Evolutionary conservation across 2,113 vertebrate genomes (phyloP), one percentile per base, ranked within the genome.

Genomic region (Recurvirostra avosetta): DNA sequence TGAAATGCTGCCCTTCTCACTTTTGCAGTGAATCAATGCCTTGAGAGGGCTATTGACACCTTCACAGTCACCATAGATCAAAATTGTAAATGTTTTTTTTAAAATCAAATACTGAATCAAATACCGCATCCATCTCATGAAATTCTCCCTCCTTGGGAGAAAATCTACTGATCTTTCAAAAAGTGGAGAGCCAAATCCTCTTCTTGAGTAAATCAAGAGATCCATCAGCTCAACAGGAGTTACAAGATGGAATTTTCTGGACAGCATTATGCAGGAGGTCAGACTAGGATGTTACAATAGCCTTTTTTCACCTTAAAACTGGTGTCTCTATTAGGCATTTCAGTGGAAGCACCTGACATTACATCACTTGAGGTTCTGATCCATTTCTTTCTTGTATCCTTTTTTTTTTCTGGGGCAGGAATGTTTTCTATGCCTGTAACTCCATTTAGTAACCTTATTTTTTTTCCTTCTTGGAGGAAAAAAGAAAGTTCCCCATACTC

Each of bases 91-190:
- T 58, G 16, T 52, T 71, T 95, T 95, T 90, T 85, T 61, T 21
- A 45, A 95, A 77, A 94, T 92, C 29, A 74, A 88, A 88, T 77
- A 21, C 13, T 47, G n/a, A 67, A 88, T 86, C 43, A 74, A 84
- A 67, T 47, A 49, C 83, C 52, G 14, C 45, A 85, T 32, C 26
- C 1, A 0, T 53, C 50, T 93, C 34, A 47, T 58, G 61, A 62
- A 50, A 49, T 75, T 84, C 45, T 76, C 3, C 20, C 20, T 91
- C 76, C 49, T 45, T 56, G 13, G 32, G 68, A 95, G 61, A 71
- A 91, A 84, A 59, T 34, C 80, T 74, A 75, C 65, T 78, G 49
- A 66, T 96, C 61, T 91, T 87, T 75, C 29, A 61, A 78, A 63
- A 68, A 76, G 25, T 14, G 12, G 41, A 62, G 41, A 85, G 17